Conservation (phyloP, 2,113 vertebrate species). For the Peromyscus maniculatus region DNA sequence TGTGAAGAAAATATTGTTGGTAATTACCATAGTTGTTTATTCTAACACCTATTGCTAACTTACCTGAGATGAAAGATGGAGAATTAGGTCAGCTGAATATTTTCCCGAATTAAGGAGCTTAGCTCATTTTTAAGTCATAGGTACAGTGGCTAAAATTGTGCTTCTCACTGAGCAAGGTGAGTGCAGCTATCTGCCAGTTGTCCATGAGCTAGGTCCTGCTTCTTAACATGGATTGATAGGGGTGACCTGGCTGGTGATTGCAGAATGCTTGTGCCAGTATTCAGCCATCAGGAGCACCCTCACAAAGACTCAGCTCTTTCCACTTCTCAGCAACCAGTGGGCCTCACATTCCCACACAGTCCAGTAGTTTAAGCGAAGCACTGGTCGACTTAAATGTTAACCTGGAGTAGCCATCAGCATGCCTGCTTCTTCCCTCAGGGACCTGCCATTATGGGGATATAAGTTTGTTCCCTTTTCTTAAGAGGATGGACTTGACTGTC, state of each 20-base stretch:
- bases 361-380: background rate
- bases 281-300: background rate
- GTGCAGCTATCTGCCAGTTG: background rate
- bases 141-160: background rate
- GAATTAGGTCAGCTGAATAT: too few species aligned
- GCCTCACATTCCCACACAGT: too few species aligned
- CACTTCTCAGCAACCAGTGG: background rate
- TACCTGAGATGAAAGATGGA: background rate
- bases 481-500: background rate
- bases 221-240: background rate
- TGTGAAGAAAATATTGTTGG: background rate
- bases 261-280: background rate
- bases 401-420: accelerated
- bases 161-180: background rate
- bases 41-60: background rate
- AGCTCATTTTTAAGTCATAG: background rate
- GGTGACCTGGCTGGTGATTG: background rate
- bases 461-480: background rate
- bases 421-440: too few species aligned
- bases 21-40: background rate
- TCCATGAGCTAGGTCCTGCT: background rate
- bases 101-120: background rate
- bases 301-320: background rate
- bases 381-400: background rate
- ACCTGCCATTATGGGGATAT: too few species aligned